These are phyloP conservation scores for Calcarius lapponicus DNA, from an alignment of 2,797 vertebrate species.

Conservation along the genomic window DNA sequence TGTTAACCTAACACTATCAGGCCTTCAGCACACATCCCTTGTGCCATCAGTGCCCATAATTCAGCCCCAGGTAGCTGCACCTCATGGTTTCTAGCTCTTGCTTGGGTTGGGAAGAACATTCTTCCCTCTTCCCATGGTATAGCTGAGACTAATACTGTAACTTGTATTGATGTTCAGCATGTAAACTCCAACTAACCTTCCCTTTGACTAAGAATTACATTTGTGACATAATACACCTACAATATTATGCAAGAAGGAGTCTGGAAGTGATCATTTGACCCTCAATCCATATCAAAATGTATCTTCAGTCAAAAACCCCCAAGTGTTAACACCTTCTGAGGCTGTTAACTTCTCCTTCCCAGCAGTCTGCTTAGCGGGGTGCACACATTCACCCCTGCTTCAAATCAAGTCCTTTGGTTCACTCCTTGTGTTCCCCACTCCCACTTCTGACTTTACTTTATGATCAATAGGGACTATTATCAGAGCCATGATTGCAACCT, in stretches of 20 bases:
- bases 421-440: not conserved
- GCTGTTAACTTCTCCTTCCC: not conserved
- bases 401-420: slow-evolving; percentile 39
- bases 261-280: not conserved
- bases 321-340: not conserved
- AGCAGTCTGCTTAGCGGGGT: not conserved
- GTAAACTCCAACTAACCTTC: not conserved
- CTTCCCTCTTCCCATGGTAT: not conserved
- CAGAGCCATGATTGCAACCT: slow-evolving; percentile 60
- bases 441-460: slow-evolving; percentile 36
- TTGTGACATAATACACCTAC: not conserved
- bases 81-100: not conserved
- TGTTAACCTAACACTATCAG: not conserved
- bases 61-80: not conserved
- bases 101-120: not conserved
- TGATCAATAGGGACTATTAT: slow-evolving; percentile 71
- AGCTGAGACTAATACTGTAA: not conserved
- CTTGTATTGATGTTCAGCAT: not conserved
- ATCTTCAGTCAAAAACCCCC: not conserved
- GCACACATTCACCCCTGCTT: not conserved
- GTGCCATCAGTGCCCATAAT: not conserved
- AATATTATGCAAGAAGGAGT: not conserved
- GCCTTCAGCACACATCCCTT: not conserved
- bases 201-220: not conserved
- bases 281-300: not conserved